Evolutionary conservation across 1,140 invertebrate species (phyloP), one percentile per base, ranked within the genome.

Genomic region (Pemphigus obesinymphae): DNA sequence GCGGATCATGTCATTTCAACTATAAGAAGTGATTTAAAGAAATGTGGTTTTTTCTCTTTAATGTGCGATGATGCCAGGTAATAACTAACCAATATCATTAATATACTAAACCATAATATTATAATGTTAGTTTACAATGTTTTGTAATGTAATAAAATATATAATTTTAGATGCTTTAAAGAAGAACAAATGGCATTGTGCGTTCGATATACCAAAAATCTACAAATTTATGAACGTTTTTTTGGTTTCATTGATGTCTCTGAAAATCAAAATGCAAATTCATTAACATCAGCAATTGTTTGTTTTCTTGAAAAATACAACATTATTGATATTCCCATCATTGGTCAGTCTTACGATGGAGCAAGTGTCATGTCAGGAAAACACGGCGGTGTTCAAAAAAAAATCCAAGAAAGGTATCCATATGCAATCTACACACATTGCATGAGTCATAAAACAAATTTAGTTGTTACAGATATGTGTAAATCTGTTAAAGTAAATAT

Each of bases 381-480:
- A 31, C 43, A 82, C 20, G 55, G 40, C 26, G 70, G 73, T 68
- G 17, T 34, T 29, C 53, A 83, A 61, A 61, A 53, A 48, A 81
- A 61, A 76, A 63, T 83, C 8, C 73, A 82, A 83, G 48, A 82
- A 37, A 23, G 31, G 10, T 80, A 50, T 37, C 82, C 83, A 63
- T 40, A 53, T 76, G 81, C 83, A 17, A 53, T 84, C n/a, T 84
- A 84, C 68, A 82, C 82, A 8, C 83, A 83, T 66, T 84, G 78
- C 23, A 68, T 68, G 29, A 15, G 13, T 17, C n/a, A 68, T 3
- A 37, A 34, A n/a, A n/a, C 20, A 8, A 68, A 68, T 68, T 68
- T 68, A 68, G 37, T 68, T 68, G 37, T 43, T 40, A 43, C 23
- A 37, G 31, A 68, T 23, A 68, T 68, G 34, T 68, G 37, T 10